Percentiles rank a stretch among this genome's conserved stretches.
phyloP scores from a whole-genome alignment of 2,113 vertebrate species.

The Engystomops pustulosus region DNA sequence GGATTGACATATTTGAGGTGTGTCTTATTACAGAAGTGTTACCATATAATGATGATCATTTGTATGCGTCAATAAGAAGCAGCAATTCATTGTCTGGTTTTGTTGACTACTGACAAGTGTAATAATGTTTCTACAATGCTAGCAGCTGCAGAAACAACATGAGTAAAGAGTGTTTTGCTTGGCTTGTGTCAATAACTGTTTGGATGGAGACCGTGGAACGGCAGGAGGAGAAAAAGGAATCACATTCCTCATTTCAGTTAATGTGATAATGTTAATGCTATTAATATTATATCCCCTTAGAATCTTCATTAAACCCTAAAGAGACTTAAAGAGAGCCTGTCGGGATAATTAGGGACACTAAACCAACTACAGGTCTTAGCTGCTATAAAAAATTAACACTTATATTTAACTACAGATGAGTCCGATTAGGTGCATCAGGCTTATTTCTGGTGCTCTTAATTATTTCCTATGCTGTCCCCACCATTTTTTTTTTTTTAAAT shows the following conservation, averaged over 20 bases:
- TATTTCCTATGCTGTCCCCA: no score
- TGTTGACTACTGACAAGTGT: constrained; percentile 26
- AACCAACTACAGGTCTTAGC: no score
- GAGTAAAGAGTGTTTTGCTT: constrained; percentile 20
- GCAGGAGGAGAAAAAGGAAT: constrained; percentile 2
- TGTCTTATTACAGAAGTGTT: constrained; percentile 26
- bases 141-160: constrained; percentile 30
- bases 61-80: constrained; percentile 2
- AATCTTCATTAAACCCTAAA: not conserved
- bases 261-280: not conserved
- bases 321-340: not conserved
- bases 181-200: not conserved
- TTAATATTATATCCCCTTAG: not conserved
- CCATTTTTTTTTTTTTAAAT: no score
- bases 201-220: not conserved
- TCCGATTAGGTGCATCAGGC: no score
- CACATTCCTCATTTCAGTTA: not conserved
- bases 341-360: no score
- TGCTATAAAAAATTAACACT: no score
- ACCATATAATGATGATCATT: constrained; percentile 36
- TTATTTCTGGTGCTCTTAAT: no score
- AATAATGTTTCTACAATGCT: constrained; percentile 23
- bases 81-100: not conserved
- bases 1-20: not conserved
- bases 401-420: no score